Evolutionary conservation across 2,888 invertebrate genomes (phyloP).

Genomic region (Tenthredo livida): DNA sequence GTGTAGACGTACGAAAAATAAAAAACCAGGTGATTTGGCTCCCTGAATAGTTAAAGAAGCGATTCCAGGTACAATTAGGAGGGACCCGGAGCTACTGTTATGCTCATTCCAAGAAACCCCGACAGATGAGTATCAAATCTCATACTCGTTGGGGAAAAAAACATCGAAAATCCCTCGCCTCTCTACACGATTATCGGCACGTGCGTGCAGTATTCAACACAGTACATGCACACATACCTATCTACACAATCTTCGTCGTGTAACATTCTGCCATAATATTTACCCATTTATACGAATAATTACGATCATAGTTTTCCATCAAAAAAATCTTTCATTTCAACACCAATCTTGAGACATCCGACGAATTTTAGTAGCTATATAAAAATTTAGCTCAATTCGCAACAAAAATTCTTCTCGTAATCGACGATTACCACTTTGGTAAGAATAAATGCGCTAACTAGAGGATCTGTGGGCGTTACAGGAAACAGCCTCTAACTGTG

Average conservation of each 20-base stretch:
- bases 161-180: background rate
- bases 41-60: conserved; percentile 58
- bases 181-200: background rate
- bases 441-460: conserved; percentile 1
- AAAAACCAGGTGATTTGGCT: conserved; percentile 36
- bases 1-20: conserved; percentile 3
- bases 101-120: conserved; percentile 58
- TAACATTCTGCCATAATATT: background rate
- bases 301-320: too few relatives aligned
- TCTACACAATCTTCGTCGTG: background rate
- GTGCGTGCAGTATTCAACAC: background rate
- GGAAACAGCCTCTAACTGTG: conserved; percentile 5
- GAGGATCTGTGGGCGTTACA: background rate
- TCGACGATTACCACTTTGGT: conserved; percentile 6
- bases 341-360: background rate
- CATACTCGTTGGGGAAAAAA: background rate
- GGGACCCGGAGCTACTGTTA: conserved; percentile 64
- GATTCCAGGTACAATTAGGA: conserved; percentile 71
- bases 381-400: background rate
- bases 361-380: background rate
- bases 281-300: too few relatives aligned
- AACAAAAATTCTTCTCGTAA: background rate
- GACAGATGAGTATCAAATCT: conserved; percentile 26
- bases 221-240: background rate
- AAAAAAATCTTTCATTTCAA: too few relatives aligned